phyloP scores from a whole-genome alignment of 2,797 vertebrate genomes.

The Dipus sagitta region DNA sequence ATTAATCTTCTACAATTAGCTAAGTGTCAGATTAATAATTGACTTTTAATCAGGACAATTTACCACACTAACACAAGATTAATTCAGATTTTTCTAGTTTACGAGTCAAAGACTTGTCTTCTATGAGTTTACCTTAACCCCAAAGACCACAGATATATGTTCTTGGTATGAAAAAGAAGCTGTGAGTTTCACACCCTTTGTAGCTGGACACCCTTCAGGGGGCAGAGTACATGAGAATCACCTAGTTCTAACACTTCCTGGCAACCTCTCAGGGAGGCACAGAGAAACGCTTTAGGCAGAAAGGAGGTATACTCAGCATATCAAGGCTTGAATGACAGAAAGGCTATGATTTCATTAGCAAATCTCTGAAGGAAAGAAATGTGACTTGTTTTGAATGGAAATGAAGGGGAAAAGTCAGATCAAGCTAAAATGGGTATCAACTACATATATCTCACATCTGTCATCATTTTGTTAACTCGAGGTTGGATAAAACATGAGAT shows the following conservation, averaged over 20 bases:
- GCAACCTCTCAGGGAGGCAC: neutral
- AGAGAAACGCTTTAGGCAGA: neutral
- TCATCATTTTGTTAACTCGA: conserved; percentile 45
- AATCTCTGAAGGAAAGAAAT: conserved; percentile 18
- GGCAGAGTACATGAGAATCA: neutral
- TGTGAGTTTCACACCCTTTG: neutral
- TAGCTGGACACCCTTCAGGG: neutral
- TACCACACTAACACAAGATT: conserved; percentile 59
- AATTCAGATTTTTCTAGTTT: conserved; percentile 24
- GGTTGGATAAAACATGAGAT: neutral
- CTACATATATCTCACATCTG: neutral
- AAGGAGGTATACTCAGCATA: neutral
- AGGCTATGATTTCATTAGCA: conserved; percentile 50
- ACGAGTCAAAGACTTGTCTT: conserved; percentile 28
- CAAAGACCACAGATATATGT: conserved; percentile 6
- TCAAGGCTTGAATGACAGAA: conserved; percentile 36
- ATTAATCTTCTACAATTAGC: conserved; percentile 72
- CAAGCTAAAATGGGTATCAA: neutral
- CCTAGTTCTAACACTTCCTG: neutral
- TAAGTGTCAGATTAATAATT: conserved; percentile 62
- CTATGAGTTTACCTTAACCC: neutral
- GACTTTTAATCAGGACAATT: conserved; percentile 74
- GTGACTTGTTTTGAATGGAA: neutral
- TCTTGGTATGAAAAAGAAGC: neutral
- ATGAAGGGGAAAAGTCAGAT: conserved; percentile 29